phyloP scores from a whole-genome alignment of 2,113 vertebrate species.

The Dipodomys merriami region DNA sequence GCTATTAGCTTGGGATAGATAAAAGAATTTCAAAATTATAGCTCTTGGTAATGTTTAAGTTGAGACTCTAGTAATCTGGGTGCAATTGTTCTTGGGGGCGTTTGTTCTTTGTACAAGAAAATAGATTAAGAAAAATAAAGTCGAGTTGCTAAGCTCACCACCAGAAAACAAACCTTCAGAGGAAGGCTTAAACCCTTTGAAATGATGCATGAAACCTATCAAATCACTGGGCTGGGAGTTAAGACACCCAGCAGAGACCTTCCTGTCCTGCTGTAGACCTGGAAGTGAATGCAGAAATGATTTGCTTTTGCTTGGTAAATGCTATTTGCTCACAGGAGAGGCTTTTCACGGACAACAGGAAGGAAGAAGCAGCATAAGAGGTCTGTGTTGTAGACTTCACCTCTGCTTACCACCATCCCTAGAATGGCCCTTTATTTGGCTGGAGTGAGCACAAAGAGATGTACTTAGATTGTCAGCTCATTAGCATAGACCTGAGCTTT shows the following conservation, averaged over 20 bases:
- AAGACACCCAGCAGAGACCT: background rate
- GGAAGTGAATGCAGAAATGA: background rate
- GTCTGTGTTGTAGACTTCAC: rapidly evolving
- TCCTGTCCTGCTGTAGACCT: background rate
- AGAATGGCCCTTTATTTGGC: background rate
- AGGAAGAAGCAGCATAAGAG: background rate
- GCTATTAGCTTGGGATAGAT: constrained; percentile 76
- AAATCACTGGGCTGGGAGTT: background rate
- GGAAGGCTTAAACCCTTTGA: constrained; percentile 49
- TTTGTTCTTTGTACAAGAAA: constrained; percentile 78
- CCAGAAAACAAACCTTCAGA: constrained; percentile 68
- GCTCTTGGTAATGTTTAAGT: constrained; percentile 78
- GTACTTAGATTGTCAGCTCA: background rate
- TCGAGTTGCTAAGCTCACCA: constrained; percentile 58
- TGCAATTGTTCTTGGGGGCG: constrained; percentile 74
- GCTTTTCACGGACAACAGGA: background rate
- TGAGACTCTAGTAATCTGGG: constrained; percentile 73
- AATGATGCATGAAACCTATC: constrained; percentile 27
- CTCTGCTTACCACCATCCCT: background rate
- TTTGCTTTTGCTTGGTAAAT: background rate
- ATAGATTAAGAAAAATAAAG: constrained; percentile 55
- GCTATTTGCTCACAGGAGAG: background rate
- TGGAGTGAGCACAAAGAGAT: background rate
- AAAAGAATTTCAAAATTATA: constrained; percentile 79
- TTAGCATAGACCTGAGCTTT: background rate